Base-by-base conservation (phyloP, 2,113 vertebrate species). In the Notechis scutatus region DNA sequence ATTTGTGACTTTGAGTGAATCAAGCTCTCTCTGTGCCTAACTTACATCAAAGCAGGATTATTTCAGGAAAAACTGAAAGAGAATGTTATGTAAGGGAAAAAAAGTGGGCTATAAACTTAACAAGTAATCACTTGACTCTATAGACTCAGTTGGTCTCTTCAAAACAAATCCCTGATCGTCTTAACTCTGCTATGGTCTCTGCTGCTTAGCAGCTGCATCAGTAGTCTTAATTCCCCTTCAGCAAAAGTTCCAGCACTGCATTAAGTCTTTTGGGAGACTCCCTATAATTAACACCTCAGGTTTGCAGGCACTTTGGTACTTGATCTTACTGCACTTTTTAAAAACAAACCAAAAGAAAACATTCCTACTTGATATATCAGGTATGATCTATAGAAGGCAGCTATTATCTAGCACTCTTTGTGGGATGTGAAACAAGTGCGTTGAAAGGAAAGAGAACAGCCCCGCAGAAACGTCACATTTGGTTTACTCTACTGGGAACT, bases 161-260 rank as follows among this genome's bases (percentile, higher is more conserved):
- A 56, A 89, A 39, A n/a, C 21, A 69, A 93, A 86, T 64, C 47
- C 45, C 12, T 42, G 50, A 92, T 61, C 21, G 10, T 89, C 91
- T 87, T 90, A 89, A 54, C 29, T 90, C 39, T 34, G 74, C 81
- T 87, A 47, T 86, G 89, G 55, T 74, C 55, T 56, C 45, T 90
- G 88, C 50, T 61, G n/a, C 45, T 93, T 89, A 89, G 55, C 91
- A 34, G 74, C 74, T 64, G 47, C 47, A 94, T 47, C 56, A 87
- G 93, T 45, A 69, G 74, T 29, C 4, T 74, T 87, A 94, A 94
- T 92, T 81, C 12, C 29, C 26, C 20, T 57, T 39, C 47, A 8
- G 34, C 34, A 55, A 61, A 55, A 39, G 9, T 50, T 56, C 87
- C 42, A 4, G 74, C n/a, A 81, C 34, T 81, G 34, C 69, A 39